Base-by-base conservation (phyloP, 2,888 invertebrate species). In the Ornithoptera alexandrae region DNA sequence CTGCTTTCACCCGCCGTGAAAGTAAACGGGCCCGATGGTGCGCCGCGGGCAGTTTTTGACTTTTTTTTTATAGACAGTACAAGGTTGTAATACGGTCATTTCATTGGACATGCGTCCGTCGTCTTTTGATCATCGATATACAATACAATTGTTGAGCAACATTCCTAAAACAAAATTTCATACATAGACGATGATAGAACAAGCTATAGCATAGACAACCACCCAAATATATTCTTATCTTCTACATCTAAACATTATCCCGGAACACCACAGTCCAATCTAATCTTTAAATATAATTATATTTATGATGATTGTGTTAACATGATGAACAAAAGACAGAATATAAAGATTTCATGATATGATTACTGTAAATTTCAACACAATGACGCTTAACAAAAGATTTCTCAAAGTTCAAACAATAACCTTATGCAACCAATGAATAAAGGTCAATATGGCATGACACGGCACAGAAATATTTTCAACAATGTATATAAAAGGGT, bases 1-100 rank as follows among this genome's bases (percentile, higher is more conserved):
- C 65, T 68, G 71, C 73, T 73, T 73, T 73, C 73, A 62, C 73
- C 61, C 69, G 67, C 66, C 50, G 73, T 73, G 73, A 73, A 73
- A 73, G 73, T 72, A 68, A 70, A 62, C 68, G 68, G 64, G 60
- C 65, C 24, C 24, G 66, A 67, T 65, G 69, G 69, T 63, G 70
- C 22, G 62, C 63, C 42, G 60, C 60, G 15, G 61, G 70, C 64
- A n/a, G 53, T 53, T 53, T 70, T 64, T 67, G 39, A 64, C 64
- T 67, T 70, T 70, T 64, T 70, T 64, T 69, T 69, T 65, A 30
- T 57, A 57, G 46, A 62, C 36, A 57, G 22, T 58, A 39, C 50
- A 58, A 65, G 57, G 58, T 63, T 62, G 57, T 59, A 59, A 50
- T 24, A 67, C 62, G 56, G 62, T 53, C 20, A 18, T 53, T 53